Percentiles rank a stretch among this genome's conserved stretches.
Evolutionary conservation across 2,888 invertebrate species (phyloP).

Genomic region (Brachypalpus laphriformis): DNA sequence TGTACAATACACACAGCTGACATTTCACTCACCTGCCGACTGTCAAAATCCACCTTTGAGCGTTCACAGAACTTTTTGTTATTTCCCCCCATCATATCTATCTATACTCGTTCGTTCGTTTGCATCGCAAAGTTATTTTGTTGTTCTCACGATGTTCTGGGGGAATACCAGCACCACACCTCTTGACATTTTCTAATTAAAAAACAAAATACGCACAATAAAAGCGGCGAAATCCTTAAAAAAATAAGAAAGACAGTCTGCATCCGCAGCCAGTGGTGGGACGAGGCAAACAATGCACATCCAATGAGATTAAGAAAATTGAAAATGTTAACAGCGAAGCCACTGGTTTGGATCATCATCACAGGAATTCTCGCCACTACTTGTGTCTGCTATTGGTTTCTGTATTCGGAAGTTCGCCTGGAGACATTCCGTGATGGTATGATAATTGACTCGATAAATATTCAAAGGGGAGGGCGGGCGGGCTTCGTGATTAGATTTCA

Average conservation of each 20-base stretch:
- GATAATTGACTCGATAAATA: conserved; percentile 38
- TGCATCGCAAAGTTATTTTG: conserved; percentile 40
- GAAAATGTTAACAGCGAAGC: conserved; percentile 80
- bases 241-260: background rate
- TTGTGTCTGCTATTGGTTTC: conserved; percentile 79
- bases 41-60: background rate
- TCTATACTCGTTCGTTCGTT: background rate
- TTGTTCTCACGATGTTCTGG: conserved; percentile 51
- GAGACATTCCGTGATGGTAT: conserved; percentile 73
- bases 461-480: conserved; percentile 61
- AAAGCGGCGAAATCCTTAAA: background rate
- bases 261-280: background rate
- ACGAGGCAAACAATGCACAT: conserved; percentile 54
- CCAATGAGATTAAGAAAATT: conserved; percentile 76
- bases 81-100: conserved; percentile 20
- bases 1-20: background rate
- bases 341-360: conserved; percentile 79
- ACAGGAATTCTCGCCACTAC: conserved; percentile 77
- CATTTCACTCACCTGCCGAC: background rate
- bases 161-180: conserved; percentile 17
- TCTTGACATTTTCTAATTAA: conserved; percentile 46
- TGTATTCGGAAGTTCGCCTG: conserved; percentile 78
- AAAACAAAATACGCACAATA: conserved; percentile 27
- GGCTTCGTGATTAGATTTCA: conserved; percentile 32
- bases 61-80: conserved; percentile 48